Percentiles rank a stretch among this genome's conserved stretches.
These are phyloP conservation scores for Drosophila prolongata DNA, from an alignment of 2,888 invertebrate genomes.

Conservation along the genomic window DNA sequence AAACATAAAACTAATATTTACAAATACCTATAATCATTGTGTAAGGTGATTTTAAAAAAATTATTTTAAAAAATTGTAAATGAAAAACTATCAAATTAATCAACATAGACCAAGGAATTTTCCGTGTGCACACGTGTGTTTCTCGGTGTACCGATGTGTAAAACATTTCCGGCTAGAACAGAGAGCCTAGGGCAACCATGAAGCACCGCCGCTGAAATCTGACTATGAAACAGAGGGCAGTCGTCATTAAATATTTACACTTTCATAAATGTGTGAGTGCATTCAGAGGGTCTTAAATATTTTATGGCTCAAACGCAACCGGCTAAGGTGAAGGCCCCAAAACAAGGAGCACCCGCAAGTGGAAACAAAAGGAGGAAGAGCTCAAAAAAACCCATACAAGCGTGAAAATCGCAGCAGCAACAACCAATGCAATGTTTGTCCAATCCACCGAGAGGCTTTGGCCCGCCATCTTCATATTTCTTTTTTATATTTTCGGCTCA, in stretches of 20 bases:
- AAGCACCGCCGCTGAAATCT: slow-evolving; percentile 32
- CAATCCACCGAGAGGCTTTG: slow-evolving; percentile 3
- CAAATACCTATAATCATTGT: no score
- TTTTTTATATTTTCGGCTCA: slow-evolving; percentile 41
- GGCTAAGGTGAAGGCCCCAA: slow-evolving; percentile 51
- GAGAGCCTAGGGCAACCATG: slow-evolving; percentile 21
- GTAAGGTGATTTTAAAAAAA: no score
- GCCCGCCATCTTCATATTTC: slow-evolving; percentile 12
- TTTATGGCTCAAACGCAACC: slow-evolving; percentile 60
- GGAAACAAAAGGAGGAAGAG: neutral
- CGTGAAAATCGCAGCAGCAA: slow-evolving; percentile 64
- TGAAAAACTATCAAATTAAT: neutral
- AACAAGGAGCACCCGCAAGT: neutral
- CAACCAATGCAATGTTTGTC: slow-evolving; percentile 42
- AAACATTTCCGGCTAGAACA: slow-evolving; percentile 37
- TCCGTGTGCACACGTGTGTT: slow-evolving; percentile 1
- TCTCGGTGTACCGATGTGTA: slow-evolving; percentile 12
- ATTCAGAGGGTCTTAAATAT: slow-evolving; percentile 72
- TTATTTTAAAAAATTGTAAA: no score
- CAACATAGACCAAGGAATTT: neutral
- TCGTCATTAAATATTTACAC: slow-evolving; percentile 78
- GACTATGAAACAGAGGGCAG: slow-evolving; percentile 46
- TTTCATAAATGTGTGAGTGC: slow-evolving; percentile 80
- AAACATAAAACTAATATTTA: no score
- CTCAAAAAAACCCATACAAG: slow-evolving; percentile 50